Evolutionary conservation across 2,797 vertebrate species (phyloP).

Genomic region (Tenualosa thibaudeaui): DNA sequence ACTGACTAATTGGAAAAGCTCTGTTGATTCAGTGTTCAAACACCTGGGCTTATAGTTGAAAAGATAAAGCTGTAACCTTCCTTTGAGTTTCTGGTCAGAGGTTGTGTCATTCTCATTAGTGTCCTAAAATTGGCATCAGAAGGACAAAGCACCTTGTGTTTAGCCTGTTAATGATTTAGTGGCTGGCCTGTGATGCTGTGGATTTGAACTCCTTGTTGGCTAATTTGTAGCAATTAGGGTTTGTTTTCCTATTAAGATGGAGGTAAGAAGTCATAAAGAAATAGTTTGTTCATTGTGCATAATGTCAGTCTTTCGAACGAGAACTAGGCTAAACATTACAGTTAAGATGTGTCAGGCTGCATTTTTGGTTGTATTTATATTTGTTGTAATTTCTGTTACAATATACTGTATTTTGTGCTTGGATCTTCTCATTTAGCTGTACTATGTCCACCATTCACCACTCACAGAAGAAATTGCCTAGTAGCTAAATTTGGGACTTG

Average conservation of each 20-base stretch:
- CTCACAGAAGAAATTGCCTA: neutral
- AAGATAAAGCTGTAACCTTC: conserved; percentile 26
- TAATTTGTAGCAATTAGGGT: conserved; percentile 70
- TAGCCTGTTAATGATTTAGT: conserved; percentile 51
- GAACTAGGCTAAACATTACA: neutral
- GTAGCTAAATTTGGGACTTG: neutral
- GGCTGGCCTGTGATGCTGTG: conserved; percentile 50
- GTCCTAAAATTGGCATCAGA: conserved; percentile 21
- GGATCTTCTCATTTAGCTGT: conserved; percentile 17
- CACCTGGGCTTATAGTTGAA: conserved; percentile 10
- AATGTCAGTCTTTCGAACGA: neutral
- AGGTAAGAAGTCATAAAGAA: conserved; percentile 59
- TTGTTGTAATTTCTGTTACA: conserved; percentile 55
- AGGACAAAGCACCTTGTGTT: conserved; percentile 48
- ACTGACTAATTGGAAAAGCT: neutral
- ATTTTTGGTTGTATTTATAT: conserved; percentile 21
- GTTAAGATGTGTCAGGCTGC: neutral
- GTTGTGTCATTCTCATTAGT: conserved; percentile 48
- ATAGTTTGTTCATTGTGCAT: conserved; percentile 32
- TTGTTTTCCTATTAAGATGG: conserved; percentile 53
- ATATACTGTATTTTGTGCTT: neutral
- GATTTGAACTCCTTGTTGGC: conserved; percentile 52
- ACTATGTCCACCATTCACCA: neutral
- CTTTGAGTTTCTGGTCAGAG: conserved; percentile 22
- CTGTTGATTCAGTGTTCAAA: neutral